Evolutionary conservation across 2,797 vertebrate genomes (phyloP).

Genomic region (Pterois miles): DNA sequence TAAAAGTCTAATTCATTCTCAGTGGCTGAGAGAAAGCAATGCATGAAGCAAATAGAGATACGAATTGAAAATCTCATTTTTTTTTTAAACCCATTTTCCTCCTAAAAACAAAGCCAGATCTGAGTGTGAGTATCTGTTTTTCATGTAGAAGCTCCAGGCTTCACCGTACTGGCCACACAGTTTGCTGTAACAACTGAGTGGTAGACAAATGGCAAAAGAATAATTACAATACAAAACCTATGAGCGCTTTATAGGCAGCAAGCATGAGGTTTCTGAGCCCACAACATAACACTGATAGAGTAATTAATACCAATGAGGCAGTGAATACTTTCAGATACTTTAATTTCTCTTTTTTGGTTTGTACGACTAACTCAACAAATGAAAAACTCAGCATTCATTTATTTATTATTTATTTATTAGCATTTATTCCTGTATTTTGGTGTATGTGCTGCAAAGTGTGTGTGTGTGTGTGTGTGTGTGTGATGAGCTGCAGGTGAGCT

Average conservation of each 20-base stretch:
- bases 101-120: not conserved
- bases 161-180: not conserved
- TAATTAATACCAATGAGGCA: conserved; percentile 3
- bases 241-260: not conserved
- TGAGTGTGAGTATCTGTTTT: not conserved
- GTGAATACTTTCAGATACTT: not conserved
- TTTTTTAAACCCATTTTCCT: not conserved
- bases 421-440: no score
- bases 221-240: not conserved
- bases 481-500: no score
- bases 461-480: no score
- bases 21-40: not conserved
- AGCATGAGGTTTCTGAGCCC: not conserved
- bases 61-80: not conserved
- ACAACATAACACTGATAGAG: not conserved
- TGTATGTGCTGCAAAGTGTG: no score
- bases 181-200: not conserved
- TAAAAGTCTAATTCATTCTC: not conserved
- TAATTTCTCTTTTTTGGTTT: not conserved
- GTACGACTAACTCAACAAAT: not conserved
- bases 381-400: no score
- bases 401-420: no score
- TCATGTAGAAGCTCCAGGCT: not conserved
- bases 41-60: not conserved
- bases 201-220: not conserved